Evolutionary conservation across 2,113 vertebrate species (phyloP).

Genomic region (Sula dactylatra): DNA sequence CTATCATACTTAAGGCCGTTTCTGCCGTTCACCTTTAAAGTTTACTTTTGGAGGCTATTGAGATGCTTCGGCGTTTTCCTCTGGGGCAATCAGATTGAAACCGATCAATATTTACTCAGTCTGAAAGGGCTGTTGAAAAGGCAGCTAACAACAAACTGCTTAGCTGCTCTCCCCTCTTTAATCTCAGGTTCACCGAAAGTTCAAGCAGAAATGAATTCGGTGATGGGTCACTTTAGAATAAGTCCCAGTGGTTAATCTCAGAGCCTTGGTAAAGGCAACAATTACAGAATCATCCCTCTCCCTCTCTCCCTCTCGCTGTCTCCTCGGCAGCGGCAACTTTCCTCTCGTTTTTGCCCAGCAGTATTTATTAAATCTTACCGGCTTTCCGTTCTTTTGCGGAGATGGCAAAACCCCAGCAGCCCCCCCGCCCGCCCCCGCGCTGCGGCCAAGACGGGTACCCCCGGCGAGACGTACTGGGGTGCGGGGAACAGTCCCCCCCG

Average conservation of each 20-base stretch:
- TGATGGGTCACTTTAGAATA: constrained; percentile 82
- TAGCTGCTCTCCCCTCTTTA: constrained; percentile 83
- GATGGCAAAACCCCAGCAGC: not conserved
- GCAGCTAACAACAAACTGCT: constrained; percentile 86
- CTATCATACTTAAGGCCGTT: constrained; percentile 50
- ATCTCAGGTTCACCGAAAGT: constrained; percentile 87
- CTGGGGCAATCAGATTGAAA: constrained; percentile 85
- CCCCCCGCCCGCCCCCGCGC: not conserved
- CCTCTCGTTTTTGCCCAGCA: constrained; percentile 58
- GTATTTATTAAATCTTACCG: constrained; percentile 51
- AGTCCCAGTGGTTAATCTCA: constrained; percentile 80
- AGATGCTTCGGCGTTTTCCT: constrained; percentile 80
- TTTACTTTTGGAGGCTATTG: constrained; percentile 81
- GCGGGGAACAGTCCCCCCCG: not conserved
- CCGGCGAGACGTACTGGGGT: not conserved
- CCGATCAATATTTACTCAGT: constrained; percentile 89
- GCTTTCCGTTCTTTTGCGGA: not conserved
- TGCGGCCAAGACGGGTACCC: not conserved
- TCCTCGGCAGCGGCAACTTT: constrained; percentile 39
- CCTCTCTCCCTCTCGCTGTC: not conserved
- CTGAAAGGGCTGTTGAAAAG: constrained; percentile 88
- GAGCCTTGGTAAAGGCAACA: constrained; percentile 77
- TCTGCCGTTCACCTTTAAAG: constrained; percentile 74
- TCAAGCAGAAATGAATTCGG: constrained; percentile 86
- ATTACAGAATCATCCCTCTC: constrained; percentile 72